A percentile compares a stretch with the other conserved stretches of the same genome.
These are phyloP conservation scores for Macrosteles quadrilineatus DNA, from an alignment of 1,140 invertebrate genomes.

Conservation along the genomic window DNA sequence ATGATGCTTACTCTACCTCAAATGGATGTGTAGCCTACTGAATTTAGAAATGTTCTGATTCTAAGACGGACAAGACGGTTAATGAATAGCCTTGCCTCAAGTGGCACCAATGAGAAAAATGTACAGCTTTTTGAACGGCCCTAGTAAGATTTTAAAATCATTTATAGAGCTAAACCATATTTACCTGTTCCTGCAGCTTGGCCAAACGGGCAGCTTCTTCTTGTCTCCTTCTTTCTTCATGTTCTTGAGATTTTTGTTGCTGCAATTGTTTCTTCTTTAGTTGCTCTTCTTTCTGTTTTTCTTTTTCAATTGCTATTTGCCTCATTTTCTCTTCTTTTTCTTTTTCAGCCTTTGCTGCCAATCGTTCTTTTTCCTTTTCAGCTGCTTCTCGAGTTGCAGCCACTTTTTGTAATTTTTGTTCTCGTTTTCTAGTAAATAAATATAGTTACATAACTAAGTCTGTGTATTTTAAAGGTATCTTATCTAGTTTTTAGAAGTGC, in stretches of 20 bases:
- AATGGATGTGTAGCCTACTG: no score
- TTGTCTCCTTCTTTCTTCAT: conserved; percentile 29
- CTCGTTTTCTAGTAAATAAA: conserved; percentile 15
- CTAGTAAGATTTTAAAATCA: no score
- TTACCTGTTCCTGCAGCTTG: conserved; percentile 19
- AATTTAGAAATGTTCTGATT: no score
- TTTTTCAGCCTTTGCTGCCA: conserved; percentile 14
- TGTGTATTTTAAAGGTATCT: no score
- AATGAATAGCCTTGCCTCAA: no score
- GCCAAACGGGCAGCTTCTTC: conserved; percentile 29
- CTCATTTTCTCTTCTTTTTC: conserved; percentile 28
- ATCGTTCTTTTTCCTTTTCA: conserved; percentile 30
- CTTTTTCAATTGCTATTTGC: conserved; percentile 15
- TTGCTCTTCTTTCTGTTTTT: conserved; percentile 29
- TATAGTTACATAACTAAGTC: no score
- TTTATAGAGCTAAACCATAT: no score
- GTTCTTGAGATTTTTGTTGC: conserved; percentile 25
- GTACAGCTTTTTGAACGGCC: no score
- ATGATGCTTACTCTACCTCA: no score
- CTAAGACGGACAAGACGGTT: no score
- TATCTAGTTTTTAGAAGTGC: no score
- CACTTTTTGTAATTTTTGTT: conserved; percentile 27
- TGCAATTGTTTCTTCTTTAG: conserved; percentile 14
- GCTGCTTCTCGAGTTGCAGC: conserved; percentile 25
- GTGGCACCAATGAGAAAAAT: no score